Conservation (phyloP, 2,888 invertebrate species). For the Branchinecta sandiegonensis region DNA sequence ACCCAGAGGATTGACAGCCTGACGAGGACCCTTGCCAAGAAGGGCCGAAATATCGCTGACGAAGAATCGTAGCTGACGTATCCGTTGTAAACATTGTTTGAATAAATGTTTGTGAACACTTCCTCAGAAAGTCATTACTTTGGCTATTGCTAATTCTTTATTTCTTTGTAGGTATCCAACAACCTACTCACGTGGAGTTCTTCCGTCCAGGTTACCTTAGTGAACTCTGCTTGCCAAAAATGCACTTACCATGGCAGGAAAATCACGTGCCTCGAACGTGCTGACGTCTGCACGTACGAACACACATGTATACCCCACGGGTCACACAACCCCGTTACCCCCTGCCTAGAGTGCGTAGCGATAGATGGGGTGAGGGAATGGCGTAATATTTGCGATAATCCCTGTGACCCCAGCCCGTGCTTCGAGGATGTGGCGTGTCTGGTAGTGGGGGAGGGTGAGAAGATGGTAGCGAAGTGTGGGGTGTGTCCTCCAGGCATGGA, state of each 20-base stretch:
- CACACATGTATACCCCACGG: neutral
- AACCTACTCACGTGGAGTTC: neutral
- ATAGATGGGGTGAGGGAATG: neutral
- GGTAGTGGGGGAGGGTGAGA: neutral
- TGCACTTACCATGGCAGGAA: neutral
- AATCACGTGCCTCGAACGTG: neutral
- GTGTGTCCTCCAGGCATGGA: slow-evolving; percentile 10
- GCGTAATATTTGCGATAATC: neutral
- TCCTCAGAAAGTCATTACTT: no score
- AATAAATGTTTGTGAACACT: no score
- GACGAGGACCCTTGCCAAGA: no score
- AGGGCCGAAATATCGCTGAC: no score
- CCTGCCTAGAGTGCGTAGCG: neutral
- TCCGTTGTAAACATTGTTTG: no score
- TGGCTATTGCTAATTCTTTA: no score
- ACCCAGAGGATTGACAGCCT: no score
- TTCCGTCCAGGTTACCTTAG: neutral
- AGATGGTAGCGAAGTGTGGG: slow-evolving; percentile 7
- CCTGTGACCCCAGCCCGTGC: neutral
- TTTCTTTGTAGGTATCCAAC: neutral
- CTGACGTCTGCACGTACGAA: slow-evolving; percentile 4
- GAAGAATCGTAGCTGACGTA: no score
- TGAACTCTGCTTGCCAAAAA: neutral
- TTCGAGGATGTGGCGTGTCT: neutral
- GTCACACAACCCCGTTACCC: neutral